Conservation (phyloP, 2,888 invertebrate species). For the Heliconius ethilla region DNA sequence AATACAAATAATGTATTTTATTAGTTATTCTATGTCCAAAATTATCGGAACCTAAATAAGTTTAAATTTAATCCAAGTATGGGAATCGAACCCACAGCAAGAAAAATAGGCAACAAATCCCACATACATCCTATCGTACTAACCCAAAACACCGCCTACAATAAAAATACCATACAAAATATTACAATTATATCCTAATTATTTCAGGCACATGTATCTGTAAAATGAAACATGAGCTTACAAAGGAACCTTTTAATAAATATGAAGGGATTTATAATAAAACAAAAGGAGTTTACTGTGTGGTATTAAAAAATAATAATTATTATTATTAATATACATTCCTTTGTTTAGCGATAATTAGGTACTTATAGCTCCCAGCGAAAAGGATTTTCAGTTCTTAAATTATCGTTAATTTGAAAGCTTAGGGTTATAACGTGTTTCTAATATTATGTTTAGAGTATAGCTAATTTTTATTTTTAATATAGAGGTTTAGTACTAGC, state of each 20-base stretch:
- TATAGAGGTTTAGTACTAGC: too few relatives aligned
- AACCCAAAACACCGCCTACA: neutral
- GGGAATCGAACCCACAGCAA: neutral
- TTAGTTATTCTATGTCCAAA: too few relatives aligned
- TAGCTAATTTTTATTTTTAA: too few relatives aligned
- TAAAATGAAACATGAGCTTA: conserved; percentile 7
- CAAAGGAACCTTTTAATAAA: conserved; percentile 1
- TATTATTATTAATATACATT: neutral
- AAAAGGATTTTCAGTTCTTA: conserved; percentile 9
- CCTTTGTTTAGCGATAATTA: conserved; percentile 1
- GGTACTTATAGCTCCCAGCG: conserved; percentile 5
- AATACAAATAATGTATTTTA: too few relatives aligned
- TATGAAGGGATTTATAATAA: neutral
- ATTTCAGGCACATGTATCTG: neutral
- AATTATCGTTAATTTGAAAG: neutral
- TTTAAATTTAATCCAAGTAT: too few relatives aligned
- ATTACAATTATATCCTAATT: neutral
- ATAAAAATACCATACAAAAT: neutral
- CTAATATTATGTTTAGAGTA: too few relatives aligned
- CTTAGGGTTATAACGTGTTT: neutral
- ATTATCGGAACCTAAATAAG: too few relatives aligned
- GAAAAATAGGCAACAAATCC: neutral
- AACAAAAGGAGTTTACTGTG: neutral
- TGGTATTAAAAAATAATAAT: conserved; percentile 9
- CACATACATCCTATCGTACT: neutral